These are phyloP conservation scores for Synergus japonicus DNA, from an alignment of 2,888 invertebrate species.

Conservation along the genomic window DNA sequence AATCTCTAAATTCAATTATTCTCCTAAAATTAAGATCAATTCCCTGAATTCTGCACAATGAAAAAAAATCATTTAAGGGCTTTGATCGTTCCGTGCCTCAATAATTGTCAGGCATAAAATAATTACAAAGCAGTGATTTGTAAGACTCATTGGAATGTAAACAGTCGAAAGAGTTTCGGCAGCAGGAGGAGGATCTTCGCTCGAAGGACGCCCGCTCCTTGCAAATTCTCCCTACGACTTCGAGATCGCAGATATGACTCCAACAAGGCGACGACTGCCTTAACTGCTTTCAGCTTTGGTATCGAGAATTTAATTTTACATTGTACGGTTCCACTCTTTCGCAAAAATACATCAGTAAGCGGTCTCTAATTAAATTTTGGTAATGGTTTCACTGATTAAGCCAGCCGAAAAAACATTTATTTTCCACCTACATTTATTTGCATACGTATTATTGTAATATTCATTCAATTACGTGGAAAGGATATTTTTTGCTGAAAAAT, in stretches of 20 bases:
- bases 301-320: slow-evolving; percentile 39
- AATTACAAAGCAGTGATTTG: slow-evolving; percentile 37
- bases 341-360: slow-evolving; percentile 26
- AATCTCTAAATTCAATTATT: neutral
- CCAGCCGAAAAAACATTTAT: slow-evolving; percentile 15
- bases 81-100: neutral
- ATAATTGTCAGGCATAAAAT: slow-evolving; percentile 10
- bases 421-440: slow-evolving; percentile 31
- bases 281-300: slow-evolving; percentile 39
- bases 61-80: neutral
- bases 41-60: neutral
- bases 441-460: slow-evolving; percentile 6
- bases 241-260: slow-evolving; percentile 54
- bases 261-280: slow-evolving; percentile 41
- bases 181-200: slow-evolving; percentile 58
- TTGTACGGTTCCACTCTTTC: slow-evolving; percentile 34
- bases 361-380: slow-evolving; percentile 37
- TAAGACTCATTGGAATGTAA: slow-evolving; percentile 45
- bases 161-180: slow-evolving; percentile 57
- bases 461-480: slow-evolving; percentile 7
- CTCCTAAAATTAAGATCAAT: neutral
- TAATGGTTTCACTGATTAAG: slow-evolving; percentile 33
- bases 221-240: slow-evolving; percentile 45
- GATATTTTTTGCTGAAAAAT: neutral
- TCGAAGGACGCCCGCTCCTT: slow-evolving; percentile 55